These are phyloP conservation scores for Procavia capensis DNA, from an alignment of 2,113 vertebrate species.

Conservation along the genomic window DNA sequence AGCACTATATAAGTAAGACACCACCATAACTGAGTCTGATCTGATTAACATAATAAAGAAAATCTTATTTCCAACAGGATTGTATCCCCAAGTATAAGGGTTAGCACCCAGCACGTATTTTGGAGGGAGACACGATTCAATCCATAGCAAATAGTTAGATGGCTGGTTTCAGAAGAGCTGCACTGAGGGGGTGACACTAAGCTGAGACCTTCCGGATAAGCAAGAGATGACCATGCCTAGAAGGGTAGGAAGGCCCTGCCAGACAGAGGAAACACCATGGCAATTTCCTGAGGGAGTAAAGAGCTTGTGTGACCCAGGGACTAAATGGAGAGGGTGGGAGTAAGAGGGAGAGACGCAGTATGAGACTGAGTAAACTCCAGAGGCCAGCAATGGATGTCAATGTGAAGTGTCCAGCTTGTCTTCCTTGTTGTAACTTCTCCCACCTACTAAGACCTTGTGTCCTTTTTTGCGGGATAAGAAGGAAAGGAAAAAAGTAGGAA, in stretches of 20 bases:
- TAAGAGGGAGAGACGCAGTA: rapidly evolving
- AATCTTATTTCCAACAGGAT: not conserved
- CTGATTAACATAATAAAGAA: not conserved
- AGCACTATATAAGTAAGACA: not conserved
- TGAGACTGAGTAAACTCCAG: rapidly evolving
- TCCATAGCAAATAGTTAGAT: not conserved
- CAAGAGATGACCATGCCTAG: not conserved
- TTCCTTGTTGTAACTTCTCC: not conserved
- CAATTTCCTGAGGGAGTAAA: not conserved
- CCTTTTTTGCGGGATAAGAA: not conserved
- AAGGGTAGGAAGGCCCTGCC: not conserved
- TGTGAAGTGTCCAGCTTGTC: not conserved
- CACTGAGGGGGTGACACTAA: not conserved
- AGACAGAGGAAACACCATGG: not conserved
- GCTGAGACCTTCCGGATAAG: not conserved
- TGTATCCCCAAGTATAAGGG: not conserved
- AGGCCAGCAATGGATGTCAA: rapidly evolving
- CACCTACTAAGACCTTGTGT: not conserved
- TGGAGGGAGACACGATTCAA: not conserved
- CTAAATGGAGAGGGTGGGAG: not conserved
- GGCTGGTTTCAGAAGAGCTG: not conserved
- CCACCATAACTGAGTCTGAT: not conserved
- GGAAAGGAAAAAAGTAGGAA: too few species aligned
- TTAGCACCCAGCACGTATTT: not conserved
- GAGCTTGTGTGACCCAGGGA: rapidly evolving